Evolutionary conservation across 2,797 vertebrate species (phyloP).

Genomic region (Cyprinodon diabolis): DNA sequence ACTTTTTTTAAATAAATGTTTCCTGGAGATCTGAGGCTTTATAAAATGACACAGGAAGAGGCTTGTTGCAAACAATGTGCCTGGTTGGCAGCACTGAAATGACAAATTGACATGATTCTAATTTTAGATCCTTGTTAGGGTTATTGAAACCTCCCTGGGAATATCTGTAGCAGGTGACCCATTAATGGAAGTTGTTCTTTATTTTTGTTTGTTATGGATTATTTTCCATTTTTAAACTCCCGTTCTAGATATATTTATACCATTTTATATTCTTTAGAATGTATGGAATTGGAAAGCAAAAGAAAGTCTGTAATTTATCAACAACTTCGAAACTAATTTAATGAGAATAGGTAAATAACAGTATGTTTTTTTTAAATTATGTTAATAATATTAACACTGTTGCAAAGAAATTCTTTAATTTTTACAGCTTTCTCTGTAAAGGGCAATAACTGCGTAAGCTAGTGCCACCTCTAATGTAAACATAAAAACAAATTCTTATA

Average conservation of each 20-base stretch:
- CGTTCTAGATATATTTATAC: not conserved
- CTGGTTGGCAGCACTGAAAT: constrained; percentile 66
- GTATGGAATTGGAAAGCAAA: not conserved
- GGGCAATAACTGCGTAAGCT: not conserved
- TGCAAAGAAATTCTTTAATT: not conserved
- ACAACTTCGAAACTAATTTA: not conserved
- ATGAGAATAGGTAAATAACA: not conserved
- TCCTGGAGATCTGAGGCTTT: not conserved
- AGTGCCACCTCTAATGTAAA: not conserved
- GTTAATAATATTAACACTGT: not conserved
- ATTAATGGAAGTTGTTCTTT: constrained; percentile 11
- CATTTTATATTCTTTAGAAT: not conserved
- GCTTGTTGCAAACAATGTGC: constrained; percentile 44
- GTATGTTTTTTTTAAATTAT: not conserved
- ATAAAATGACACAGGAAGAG: constrained; percentile 9
- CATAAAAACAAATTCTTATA: not conserved
- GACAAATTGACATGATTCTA: constrained; percentile 30
- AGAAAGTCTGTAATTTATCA: not conserved
- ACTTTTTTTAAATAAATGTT: not conserved
- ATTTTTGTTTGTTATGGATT: not conserved
- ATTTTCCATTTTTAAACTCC: not conserved
- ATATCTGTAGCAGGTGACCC: constrained; percentile 3
- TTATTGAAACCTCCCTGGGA: constrained; percentile 26
- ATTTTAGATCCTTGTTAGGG: constrained; percentile 51
- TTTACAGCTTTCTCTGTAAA: not conserved